phyloP scores from a whole-genome alignment of 2,888 invertebrate genomes.

The Nasonovia ribisnigri region DNA sequence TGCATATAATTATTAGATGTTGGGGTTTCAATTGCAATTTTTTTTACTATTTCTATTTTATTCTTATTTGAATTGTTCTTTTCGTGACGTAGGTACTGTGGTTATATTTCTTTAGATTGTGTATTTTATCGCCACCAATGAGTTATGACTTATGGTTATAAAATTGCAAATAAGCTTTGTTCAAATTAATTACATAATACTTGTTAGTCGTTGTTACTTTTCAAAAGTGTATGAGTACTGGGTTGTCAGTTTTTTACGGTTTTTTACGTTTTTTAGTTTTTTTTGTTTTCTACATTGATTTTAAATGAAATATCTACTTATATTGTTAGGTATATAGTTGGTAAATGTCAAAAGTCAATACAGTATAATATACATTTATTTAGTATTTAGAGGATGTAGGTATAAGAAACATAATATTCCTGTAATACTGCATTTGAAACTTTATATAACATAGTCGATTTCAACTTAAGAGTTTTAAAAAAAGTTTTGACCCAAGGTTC shows the following conservation, averaged over 20 bases:
- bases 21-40: constrained; percentile 3
- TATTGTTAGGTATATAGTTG: background rate
- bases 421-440: background rate
- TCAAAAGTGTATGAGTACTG: background rate
- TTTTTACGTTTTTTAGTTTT: no score
- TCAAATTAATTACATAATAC: constrained; percentile 1
- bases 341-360: background rate
- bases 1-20: background rate
- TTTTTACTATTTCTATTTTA: background rate
- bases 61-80: background rate
- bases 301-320: background rate
- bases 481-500: background rate
- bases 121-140: background rate
- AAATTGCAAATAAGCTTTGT: background rate
- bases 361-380: background rate
- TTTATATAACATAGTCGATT: background rate
- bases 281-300: background rate
- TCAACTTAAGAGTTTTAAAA: background rate
- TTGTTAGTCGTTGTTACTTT: background rate
- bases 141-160: background rate
- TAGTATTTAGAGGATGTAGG: background rate
- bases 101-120: background rate
- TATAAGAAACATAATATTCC: background rate
- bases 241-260: background rate
- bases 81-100: background rate